Conservation (phyloP, 2,888 invertebrate species). For the Byasa hedistus region DNA sequence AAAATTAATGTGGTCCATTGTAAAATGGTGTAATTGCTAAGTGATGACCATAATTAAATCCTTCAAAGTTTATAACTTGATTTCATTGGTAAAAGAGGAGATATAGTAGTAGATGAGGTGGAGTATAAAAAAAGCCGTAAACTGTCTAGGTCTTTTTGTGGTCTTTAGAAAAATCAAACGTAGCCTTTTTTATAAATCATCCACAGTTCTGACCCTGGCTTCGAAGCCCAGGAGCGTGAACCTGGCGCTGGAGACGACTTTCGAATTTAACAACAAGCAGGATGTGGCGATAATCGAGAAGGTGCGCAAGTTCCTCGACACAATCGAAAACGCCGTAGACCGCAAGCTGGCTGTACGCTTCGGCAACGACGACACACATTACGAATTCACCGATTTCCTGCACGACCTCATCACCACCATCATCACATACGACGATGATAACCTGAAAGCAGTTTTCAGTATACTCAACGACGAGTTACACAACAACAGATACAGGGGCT, state of each 20-base stretch:
- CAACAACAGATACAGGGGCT: not conserved
- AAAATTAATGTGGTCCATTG: no score
- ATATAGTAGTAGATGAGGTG: no score
- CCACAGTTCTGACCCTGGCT: constrained; percentile 7
- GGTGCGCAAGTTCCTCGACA: constrained; percentile 7
- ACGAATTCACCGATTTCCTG: constrained; percentile 19
- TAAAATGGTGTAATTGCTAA: no score
- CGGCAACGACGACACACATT: not conserved
- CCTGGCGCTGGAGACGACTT: constrained; percentile 25
- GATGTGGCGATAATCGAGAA: constrained; percentile 20
- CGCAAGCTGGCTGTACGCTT: constrained; percentile 1
- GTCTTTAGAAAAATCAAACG: no score
- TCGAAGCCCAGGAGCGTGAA: constrained; percentile 26
- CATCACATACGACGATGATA: constrained; percentile 10
- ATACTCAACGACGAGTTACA: not conserved
- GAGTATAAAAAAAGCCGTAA: no score
- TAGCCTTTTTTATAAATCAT: no score
- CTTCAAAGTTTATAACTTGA: no score
- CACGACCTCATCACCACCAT: constrained; percentile 11
- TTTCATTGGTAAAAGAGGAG: no score
- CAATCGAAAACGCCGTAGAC: constrained; percentile 15
- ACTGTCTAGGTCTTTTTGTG: no score
- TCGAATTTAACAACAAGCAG: constrained; percentile 23
- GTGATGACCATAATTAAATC: no score
- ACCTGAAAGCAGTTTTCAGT: constrained; percentile 12